phyloP scores from a whole-genome alignment of 2,888 invertebrate genomes.

The Heliconius aoede region DNA sequence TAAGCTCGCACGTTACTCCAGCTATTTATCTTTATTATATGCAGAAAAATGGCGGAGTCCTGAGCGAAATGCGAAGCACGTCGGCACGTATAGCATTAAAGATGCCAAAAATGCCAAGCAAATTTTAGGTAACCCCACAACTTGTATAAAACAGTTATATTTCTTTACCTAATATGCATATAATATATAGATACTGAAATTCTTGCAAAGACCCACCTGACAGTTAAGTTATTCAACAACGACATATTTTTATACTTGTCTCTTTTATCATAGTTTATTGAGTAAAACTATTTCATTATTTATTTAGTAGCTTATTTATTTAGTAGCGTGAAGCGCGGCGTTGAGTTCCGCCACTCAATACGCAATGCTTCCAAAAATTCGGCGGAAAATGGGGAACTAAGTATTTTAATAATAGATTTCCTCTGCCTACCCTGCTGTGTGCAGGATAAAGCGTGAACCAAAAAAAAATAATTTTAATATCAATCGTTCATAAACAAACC shows the following conservation, averaged over 20 bases:
- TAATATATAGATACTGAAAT: not conserved
- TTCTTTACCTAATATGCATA: not conserved
- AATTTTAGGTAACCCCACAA: slow-evolving; percentile 24
- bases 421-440: too few species aligned
- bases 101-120: slow-evolving; percentile 30
- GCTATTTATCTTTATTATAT: slow-evolving; percentile 40
- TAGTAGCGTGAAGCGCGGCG: too few species aligned
- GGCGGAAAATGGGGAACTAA: too few species aligned
- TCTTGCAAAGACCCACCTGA: not conserved
- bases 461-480: not conserved
- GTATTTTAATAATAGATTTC: too few species aligned
- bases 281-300: not conserved
- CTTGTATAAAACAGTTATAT: slow-evolving; percentile 10
- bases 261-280: not conserved
- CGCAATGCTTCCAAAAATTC: too few species aligned
- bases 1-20: slow-evolving; percentile 32
- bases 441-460: too few species aligned
- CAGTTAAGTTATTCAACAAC: not conserved
- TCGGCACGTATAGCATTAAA: slow-evolving; percentile 35
- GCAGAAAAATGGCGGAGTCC: slow-evolving; percentile 34
- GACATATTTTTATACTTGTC: not conserved
- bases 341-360: too few species aligned
- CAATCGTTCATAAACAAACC: slow-evolving; percentile 23
- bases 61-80: slow-evolving; percentile 37
- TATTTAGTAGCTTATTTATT: slow-evolving; percentile 2